Evolutionary conservation across 2,113 vertebrate species (phyloP).

Genomic region (Athene cunicularia): DNA sequence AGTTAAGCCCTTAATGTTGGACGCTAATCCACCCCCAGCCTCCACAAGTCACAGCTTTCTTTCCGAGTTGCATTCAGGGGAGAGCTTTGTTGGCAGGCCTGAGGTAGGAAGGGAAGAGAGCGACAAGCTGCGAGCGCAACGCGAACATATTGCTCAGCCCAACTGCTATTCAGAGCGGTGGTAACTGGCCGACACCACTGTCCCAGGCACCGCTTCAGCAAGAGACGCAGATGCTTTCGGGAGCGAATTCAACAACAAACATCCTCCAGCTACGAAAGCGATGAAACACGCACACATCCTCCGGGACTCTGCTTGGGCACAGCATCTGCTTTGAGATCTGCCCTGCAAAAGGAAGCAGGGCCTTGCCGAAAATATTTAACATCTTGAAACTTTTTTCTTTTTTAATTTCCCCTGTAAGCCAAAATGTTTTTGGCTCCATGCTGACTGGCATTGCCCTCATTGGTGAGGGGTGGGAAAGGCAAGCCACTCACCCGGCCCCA

Average conservation of each 20-base stretch:
- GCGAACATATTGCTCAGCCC: neutral
- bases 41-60: neutral
- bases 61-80: neutral
- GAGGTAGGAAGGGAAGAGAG: neutral
- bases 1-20: neutral
- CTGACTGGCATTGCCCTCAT: neutral
- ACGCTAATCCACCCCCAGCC: neutral
- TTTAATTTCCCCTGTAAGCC: neutral
- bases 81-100: constrained; percentile 1
- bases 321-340: neutral
- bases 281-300: neutral
- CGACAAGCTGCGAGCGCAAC: neutral
- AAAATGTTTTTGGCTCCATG: neutral
- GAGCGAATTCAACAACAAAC: neutral
- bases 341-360: neutral
- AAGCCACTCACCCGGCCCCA: neutral
- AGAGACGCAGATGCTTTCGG: neutral
- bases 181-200: neutral
- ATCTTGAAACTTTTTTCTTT: neutral
- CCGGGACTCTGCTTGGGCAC: neutral
- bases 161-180: neutral
- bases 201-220: neutral
- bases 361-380: neutral
- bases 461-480: neutral
- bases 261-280: neutral